Percentiles rank a stretch among this genome's conserved stretches.
Conservation (phyloP, 1,140 invertebrate species). For the roundworm (Caenorhabditis elegans) region DNA sequence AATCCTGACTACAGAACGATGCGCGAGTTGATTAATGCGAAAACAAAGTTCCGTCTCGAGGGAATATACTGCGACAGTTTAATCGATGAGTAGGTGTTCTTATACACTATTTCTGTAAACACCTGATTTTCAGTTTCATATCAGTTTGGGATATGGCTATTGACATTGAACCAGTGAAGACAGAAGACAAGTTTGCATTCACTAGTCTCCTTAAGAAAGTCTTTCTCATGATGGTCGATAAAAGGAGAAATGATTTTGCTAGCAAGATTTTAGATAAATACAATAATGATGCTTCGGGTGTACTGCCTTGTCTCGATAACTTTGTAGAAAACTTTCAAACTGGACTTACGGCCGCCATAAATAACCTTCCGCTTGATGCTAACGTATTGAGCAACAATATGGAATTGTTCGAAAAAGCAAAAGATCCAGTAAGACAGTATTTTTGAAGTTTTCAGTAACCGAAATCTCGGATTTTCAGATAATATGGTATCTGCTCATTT, state of each 20-base stretch:
- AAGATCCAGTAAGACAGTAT: neutral
- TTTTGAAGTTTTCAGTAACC: neutral
- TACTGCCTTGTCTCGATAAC: neutral
- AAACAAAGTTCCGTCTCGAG: neutral
- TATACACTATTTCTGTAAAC: neutral
- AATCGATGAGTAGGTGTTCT: neutral
- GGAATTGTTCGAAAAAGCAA: neutral
- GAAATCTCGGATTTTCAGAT: neutral
- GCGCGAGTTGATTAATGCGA: slow-evolving; percentile 6
- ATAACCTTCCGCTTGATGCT: neutral
- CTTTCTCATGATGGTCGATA: neutral
- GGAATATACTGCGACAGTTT: slow-evolving; percentile 9
- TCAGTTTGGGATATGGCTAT: neutral
- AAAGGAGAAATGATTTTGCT: neutral
- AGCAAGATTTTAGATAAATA: neutral
- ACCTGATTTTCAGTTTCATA: neutral
- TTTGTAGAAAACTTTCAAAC: neutral
- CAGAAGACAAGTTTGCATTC: slow-evolving; percentile 4
- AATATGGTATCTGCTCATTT: neutral
- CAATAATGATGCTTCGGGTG: neutral
- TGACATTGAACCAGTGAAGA: neutral
- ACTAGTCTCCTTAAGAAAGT: neutral
- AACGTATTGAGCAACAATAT: neutral
- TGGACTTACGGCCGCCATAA: neutral
- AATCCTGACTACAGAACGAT: slow-evolving; percentile 20